Base-by-base conservation (phyloP, 2,888 invertebrate species). In the Pachycephus smyrnensis region DNA sequence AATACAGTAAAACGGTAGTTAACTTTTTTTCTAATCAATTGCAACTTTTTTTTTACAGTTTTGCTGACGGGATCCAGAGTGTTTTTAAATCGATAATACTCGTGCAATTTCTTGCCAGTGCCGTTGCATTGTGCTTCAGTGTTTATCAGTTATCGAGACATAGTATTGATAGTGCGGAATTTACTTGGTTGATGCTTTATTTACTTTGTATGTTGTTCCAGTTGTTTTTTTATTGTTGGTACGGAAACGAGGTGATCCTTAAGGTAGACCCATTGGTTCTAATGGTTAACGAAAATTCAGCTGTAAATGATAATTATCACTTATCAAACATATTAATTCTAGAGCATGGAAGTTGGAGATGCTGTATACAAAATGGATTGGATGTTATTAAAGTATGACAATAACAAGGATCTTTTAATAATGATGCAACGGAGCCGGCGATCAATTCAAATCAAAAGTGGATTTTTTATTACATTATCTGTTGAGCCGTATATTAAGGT, bases 171-270 rank as follows among this genome's bases (percentile, higher is more conserved):
- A 76, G 75, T 3, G 32, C 35, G 23, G 15, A 75, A 30, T 55
- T 73, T 12, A 1, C 78, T 0, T 12, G 75, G 23, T 15, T 78
- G 11, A 12, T 71, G 4, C n/a, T 73, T 0, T 86, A 84, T 36
- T 73, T 82, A 36, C 69, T 23, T 12, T 85, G 82, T 35, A 81
- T 85, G 82, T 76, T 83, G 74, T 73, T 81, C 1, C 87, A 88
- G 78, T 85, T 88, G 68, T 86, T 85, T 69, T 82, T 86, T n/a
- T 82, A 87, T 73, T 88, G 88, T 69, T 88, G 88, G 86, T 84
- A 84, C 35, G 89, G 88, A 15, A 87, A 87, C 73, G 86, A 88
- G 75, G 81, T 89, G 2, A 83, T 82, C 23, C 9, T 77, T 32
- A 82, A 85, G 79, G 85, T 88, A 81, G n/a, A 36, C n/a, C 33